These are phyloP conservation scores for Typhlichthys eigenmanni DNA, from an alignment of 2,797 vertebrate species.

Conservation along the genomic window DNA sequence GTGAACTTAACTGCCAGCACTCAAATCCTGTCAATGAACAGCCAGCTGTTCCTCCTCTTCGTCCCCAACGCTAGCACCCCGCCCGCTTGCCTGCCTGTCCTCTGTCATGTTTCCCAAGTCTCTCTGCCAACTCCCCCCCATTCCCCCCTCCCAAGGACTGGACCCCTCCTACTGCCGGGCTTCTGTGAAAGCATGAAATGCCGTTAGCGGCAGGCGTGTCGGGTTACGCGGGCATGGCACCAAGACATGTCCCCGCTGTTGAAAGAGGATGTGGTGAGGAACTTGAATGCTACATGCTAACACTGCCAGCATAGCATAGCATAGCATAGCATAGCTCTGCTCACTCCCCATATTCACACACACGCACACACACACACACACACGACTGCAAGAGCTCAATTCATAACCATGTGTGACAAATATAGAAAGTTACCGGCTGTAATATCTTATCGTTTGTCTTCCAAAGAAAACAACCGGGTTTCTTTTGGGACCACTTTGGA, in stretches of 20 bases:
- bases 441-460: conserved; percentile 49
- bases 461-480: conserved; percentile 48
- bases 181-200: conserved; percentile 71
- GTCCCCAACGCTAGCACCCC: not conserved
- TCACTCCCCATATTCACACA: conserved; percentile 13
- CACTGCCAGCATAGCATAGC: conserved; percentile 36
- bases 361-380: not conserved
- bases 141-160: conserved; percentile 4
- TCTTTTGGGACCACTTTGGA: conserved; percentile 54
- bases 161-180: conserved; percentile 18
- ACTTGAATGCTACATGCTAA: conserved; percentile 51
- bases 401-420: conserved; percentile 63
- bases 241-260: conserved; percentile 65
- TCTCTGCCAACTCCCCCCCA: conserved; percentile 37
- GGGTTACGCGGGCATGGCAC: conserved; percentile 67
- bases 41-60: conserved; percentile 72
- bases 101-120: conserved; percentile 48
- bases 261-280: conserved; percentile 67
- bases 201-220: conserved; percentile 66
- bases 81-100: conserved; percentile 17
- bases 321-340: conserved; percentile 27
- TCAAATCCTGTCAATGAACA: conserved; percentile 76
- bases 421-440: conserved; percentile 65
- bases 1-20: conserved; percentile 69
- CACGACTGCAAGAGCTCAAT: conserved; percentile 37